Evolutionary conservation across 23 tunicate species (phyloP).

Genomic region (Corella eumyota): DNA sequence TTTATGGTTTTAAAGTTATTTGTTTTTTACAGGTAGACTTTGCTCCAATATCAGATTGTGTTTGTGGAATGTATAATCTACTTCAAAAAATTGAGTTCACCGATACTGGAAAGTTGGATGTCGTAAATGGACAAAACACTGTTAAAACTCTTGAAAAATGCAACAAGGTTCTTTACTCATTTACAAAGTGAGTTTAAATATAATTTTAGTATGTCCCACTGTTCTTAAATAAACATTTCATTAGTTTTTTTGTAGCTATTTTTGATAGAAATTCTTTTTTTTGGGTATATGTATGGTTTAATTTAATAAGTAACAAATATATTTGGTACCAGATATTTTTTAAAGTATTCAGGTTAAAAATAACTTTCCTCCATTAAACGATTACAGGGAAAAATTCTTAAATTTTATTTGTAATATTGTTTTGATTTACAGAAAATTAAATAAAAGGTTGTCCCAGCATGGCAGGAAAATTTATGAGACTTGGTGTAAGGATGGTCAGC

Average conservation of each 20-base stretch:
- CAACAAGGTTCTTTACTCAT: neutral
- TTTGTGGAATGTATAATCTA: constrained; percentile 14
- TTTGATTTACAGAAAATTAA: neutral
- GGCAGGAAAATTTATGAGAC: constrained; percentile 5
- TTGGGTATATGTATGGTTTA: too few relatives aligned
- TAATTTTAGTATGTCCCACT: neutral
- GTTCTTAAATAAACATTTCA: neutral
- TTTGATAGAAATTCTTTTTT: too few relatives aligned
- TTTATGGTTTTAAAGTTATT: too few relatives aligned
- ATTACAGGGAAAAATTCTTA: too few relatives aligned
- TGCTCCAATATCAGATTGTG: constrained; percentile 2
- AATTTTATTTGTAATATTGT: too few relatives aligned
- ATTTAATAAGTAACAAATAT: too few relatives aligned
- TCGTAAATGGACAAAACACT: constrained; percentile 6
- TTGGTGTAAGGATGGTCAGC: constrained; percentile 2
- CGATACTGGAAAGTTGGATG: neutral
- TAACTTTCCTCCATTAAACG: too few relatives aligned
- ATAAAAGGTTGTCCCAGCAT: neutral
- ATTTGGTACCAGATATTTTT: too few relatives aligned
- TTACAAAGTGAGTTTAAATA: neutral
- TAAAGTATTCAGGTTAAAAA: too few relatives aligned
- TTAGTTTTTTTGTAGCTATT: neutral
- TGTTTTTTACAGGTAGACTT: neutral
- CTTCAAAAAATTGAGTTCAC: constrained; percentile 4
- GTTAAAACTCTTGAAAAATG: constrained; percentile 8